These are phyloP conservation scores for Polyommatus icarus DNA, from an alignment of 2,888 invertebrate species.

Conservation along the genomic window DNA sequence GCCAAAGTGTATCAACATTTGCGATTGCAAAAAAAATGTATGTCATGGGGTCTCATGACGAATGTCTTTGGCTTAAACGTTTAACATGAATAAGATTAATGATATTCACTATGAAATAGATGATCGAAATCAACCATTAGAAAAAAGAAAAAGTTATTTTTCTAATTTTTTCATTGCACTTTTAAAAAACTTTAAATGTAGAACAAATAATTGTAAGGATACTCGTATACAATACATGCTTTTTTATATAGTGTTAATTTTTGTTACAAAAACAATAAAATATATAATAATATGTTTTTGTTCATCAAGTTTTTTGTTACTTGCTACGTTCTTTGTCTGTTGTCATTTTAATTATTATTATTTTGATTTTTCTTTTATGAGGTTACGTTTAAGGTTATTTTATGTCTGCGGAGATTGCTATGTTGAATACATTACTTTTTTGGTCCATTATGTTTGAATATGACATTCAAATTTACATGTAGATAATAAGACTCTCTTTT, in stretches of 20 bases:
- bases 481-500: neutral
- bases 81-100: constrained; percentile 7
- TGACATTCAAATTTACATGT: neutral
- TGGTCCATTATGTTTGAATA: neutral
- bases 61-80: constrained; percentile 38
- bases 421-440: constrained; percentile 1
- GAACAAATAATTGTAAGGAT: too few species aligned
- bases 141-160: neutral
- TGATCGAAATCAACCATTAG: neutral
- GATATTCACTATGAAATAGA: neutral
- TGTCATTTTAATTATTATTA: neutral
- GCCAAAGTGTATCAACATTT: constrained; percentile 68
- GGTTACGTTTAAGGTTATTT: neutral
- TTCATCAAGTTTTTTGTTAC: too few species aligned
- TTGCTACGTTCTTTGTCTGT: neutral
- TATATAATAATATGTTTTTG: too few species aligned
- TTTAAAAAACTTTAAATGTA: neutral
- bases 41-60: constrained; percentile 65
- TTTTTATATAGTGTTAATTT: too few species aligned
- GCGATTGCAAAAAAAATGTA: constrained; percentile 60
- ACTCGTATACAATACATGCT: too few species aligned
- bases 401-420: neutral
- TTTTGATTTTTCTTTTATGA: neutral
- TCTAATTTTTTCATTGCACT: neutral
- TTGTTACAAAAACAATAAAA: too few species aligned